Percentiles rank a stretch among this genome's conserved stretches.
Conservation (phyloP, 2,888 invertebrate genomes). For the Eulithis prunata region DNA sequence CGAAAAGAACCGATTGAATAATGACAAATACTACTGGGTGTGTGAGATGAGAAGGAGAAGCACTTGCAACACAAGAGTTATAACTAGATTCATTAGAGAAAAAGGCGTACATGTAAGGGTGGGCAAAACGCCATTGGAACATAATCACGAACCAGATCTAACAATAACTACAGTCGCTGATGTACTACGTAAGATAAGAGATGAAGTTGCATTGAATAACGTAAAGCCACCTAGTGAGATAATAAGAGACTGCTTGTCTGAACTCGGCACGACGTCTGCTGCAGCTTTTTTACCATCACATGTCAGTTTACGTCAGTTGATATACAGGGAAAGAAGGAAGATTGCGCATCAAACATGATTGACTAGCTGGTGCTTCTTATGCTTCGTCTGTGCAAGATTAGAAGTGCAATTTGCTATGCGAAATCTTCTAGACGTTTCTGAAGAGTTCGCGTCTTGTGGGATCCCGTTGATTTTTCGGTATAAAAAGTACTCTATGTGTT, state of each 20-base stretch:
- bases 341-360: no score
- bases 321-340: no score
- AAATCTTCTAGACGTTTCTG: no score
- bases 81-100: constrained; percentile 5
- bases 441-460: no score
- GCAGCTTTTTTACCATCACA: no score
- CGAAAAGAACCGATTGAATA: constrained; percentile 1
- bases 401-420: no score
- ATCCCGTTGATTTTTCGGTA: no score
- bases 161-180: constrained; percentile 5
- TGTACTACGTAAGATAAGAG: not conserved
- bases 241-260: not conserved
- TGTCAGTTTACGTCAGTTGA: no score
- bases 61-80: not conserved
- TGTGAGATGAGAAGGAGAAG: constrained; percentile 10
- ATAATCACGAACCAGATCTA: constrained; percentile 8
- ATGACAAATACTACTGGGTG: constrained; percentile 7
- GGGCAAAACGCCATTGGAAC: not conserved
- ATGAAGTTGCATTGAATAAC: not conserved
- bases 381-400: no score
- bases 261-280: no score
- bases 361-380: no score
- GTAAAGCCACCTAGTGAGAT: not conserved
- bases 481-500: no score
- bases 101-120: constrained; percentile 5